phyloP scores from a whole-genome alignment of 1,140 invertebrate genomes.

The Eriosoma lanigerum region DNA sequence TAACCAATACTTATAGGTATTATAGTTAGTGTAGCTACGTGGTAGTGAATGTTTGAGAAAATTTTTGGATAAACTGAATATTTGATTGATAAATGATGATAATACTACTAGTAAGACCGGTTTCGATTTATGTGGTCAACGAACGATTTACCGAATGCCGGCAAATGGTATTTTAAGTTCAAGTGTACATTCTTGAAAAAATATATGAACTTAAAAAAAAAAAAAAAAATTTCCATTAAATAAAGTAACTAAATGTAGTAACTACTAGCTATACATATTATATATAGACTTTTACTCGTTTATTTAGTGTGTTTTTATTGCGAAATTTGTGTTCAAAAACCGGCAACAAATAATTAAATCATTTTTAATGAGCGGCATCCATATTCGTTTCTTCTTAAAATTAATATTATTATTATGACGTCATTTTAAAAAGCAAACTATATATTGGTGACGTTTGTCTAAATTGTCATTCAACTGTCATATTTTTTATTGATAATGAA shows the following conservation, averaged over 20 bases:
- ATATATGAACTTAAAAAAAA: not conserved
- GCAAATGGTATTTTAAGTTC: not conserved
- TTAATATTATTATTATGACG: not conserved
- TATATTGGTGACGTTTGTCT: not conserved
- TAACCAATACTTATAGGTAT: no score
- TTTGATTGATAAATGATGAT: constrained; percentile 26
- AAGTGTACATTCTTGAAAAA: not conserved
- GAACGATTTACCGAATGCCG: constrained; percentile 18
- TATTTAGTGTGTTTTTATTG: not conserved
- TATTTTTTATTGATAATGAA: no score
- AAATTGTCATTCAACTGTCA: not conserved
- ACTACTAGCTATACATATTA: no score
- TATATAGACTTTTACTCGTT: no score
- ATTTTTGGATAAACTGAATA: constrained; percentile 25
- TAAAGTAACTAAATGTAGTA: no score
- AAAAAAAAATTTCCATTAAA: not conserved
- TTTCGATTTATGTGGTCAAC: constrained; percentile 37
- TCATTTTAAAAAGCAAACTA: not conserved
- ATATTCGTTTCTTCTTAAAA: no score
- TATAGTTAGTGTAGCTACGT: no score
- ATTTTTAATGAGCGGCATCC: not conserved
- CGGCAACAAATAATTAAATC: not conserved
- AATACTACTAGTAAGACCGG: constrained; percentile 27
- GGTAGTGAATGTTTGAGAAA: not conserved
- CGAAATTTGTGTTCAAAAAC: not conserved